A percentile compares a stretch with the other conserved stretches of the same genome.
Conservation (phyloP, 1,140 invertebrate species). For the Heterodera carotae region DNA sequence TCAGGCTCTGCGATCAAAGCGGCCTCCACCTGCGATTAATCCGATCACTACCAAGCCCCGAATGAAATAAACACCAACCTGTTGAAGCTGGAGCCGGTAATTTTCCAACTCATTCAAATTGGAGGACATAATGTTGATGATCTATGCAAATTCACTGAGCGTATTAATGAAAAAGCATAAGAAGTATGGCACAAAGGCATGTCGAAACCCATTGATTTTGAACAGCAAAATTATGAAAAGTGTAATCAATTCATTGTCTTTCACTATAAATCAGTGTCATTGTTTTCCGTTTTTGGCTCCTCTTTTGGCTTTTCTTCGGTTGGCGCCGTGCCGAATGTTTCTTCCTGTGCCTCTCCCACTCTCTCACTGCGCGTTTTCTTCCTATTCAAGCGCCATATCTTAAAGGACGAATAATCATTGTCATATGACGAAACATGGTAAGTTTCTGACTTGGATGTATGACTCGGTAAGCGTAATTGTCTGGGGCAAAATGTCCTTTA, state of each 20-base stretch:
- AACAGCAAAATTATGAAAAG: not conserved
- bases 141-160: not conserved
- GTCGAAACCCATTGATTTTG: not conserved
- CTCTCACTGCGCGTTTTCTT: conserved; percentile 51
- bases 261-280: not conserved
- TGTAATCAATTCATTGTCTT: not conserved
- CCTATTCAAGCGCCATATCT: conserved; percentile 53
- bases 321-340: conserved; percentile 3
- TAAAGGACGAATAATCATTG: not conserved
- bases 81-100: conserved; percentile 48
- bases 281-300: conserved; percentile 8
- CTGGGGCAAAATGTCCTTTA: conserved; percentile 94
- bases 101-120: conserved; percentile 44
- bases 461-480: conserved; percentile 99
- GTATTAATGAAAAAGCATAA: conserved; percentile 14
- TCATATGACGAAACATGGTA: conserved; percentile 23
- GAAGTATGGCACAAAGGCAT: not conserved
- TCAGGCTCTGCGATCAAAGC: conserved; percentile 52
- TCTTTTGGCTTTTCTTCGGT: conserved; percentile 2
- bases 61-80: conserved; percentile 33
- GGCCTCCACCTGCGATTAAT: conserved; percentile 47
- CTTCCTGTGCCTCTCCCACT: conserved; percentile 45
- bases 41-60: not conserved
- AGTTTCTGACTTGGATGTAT: conserved; percentile 80
- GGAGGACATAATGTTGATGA: not conserved